Percentiles rank a stretch among this genome's conserved stretches.
Evolutionary conservation across 2,888 invertebrate genomes (phyloP).

Genomic region (Nipponacmea schrenckii): DNA sequence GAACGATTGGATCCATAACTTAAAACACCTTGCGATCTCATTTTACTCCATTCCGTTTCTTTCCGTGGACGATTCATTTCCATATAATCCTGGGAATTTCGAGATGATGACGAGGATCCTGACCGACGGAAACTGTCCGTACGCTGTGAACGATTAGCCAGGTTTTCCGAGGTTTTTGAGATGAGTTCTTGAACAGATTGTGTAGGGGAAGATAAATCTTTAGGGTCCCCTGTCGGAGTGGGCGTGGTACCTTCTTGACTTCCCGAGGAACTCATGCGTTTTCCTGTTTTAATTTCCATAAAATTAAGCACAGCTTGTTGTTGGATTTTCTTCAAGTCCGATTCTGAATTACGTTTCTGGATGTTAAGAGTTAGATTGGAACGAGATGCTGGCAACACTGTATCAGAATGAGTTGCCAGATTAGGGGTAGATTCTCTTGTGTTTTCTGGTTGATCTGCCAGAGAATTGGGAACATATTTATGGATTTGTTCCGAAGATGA

Average conservation of each 20-base stretch:
- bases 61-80: conserved; percentile 46
- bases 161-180: conserved; percentile 33
- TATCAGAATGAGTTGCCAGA: not conserved
- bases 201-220: conserved; percentile 24
- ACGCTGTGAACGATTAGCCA: conserved; percentile 44
- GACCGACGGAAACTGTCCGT: conserved; percentile 52
- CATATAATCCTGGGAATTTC: conserved; percentile 47
- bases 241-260: conserved; percentile 6
- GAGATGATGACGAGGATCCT: conserved; percentile 40
- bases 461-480: conserved; percentile 1
- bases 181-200: conserved; percentile 35
- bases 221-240: conserved; percentile 17
- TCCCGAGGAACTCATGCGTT: conserved; percentile 11
- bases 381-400: not conserved
- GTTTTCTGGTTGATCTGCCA: not conserved
- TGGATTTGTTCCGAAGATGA: conserved; percentile 51
- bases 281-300: conserved; percentile 77
- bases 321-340: conserved; percentile 83
- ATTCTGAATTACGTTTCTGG: conserved; percentile 68
- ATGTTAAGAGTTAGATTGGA: not conserved
- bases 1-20: conserved; percentile 36
- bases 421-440: not conserved
- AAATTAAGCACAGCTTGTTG: conserved; percentile 85
- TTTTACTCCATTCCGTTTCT: conserved; percentile 57
- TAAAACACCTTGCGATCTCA: conserved; percentile 43